Evolutionary conservation across 2,888 invertebrate species (phyloP), one percentile per base, ranked within the genome.

Genomic region (Lithophane leautieri): DNA sequence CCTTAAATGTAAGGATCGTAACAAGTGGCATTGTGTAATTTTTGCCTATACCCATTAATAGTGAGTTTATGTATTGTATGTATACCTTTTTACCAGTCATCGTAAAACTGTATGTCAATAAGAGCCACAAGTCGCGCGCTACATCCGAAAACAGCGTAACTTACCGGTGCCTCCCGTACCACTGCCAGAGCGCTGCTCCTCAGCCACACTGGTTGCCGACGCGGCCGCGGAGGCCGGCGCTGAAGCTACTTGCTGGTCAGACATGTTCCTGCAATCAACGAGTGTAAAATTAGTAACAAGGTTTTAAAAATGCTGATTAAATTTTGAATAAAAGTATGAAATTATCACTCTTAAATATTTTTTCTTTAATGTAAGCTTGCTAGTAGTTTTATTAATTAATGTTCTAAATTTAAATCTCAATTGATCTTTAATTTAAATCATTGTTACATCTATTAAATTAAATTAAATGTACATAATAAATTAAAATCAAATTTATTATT

Each of bases 171-270:
- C 84, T n/a, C 70, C 34, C 14, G 68, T 67, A 65, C 79, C 76
- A 74, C 93, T 91, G 1, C 80, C 92, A 0, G 95, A 93, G 8
- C 92, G 92, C 81, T 94, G 92, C 63, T 93, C 95, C 19, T 94
- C 95, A n/a, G 86, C 91, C 0, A 92, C 92, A 47, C 90, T 91
- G 34, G 91, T 89, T 3, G 92, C 93, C 0, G 95, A 95, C 0
- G 89, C 89, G 0, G 91, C 92, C 0, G 88, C 92, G 0, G 94
- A 93, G 0, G 91, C 90, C 0, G 91, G 89, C 4, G 89, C 91
- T n/a, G 92, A 89, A 54, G 81, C 92, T 65, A 95, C 91, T 78
- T 91, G 91, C 68, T 91, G 91, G 16, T 94, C 94, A 63, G 95
- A 95, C 95, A 95, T 95, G 58, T 91, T 65, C 3, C 91, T 91